phyloP scores from a whole-genome alignment of 2,113 vertebrate species.

The Mola mola region DNA sequence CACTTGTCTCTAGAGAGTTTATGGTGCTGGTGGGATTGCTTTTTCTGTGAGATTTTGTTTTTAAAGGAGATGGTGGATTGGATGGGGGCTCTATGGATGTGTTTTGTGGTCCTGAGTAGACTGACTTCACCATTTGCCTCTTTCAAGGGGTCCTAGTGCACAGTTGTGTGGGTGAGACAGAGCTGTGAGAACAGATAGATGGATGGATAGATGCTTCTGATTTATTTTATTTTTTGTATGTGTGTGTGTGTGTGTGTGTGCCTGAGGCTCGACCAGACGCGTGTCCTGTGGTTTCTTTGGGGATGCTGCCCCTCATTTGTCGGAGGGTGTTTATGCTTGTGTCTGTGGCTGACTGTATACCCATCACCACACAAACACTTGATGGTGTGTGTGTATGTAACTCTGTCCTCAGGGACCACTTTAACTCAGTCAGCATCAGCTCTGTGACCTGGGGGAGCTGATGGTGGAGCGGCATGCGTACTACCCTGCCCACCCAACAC shows the following conservation, averaged over 20 bases:
- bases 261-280: constrained; percentile 43
- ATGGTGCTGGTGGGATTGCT: constrained; percentile 60
- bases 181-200: constrained; percentile 48
- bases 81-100: constrained; percentile 22
- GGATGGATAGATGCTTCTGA: constrained; percentile 50
- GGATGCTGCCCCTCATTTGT: constrained; percentile 53
- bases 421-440: constrained; percentile 79
- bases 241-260: constrained; percentile 16
- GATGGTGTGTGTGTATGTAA: constrained; percentile 7
- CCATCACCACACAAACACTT: constrained; percentile 16
- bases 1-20: constrained; percentile 50
- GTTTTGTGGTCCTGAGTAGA: constrained; percentile 38
- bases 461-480: constrained; percentile 72
- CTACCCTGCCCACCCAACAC: constrained; percentile 81
- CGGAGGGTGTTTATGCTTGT: constrained; percentile 56
- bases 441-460: constrained; percentile 79
- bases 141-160: constrained; percentile 63
- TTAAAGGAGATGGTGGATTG: constrained; percentile 51
- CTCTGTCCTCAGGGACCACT: constrained; percentile 57
- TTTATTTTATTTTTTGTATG: constrained; percentile 63
- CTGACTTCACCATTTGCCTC: constrained; percentile 71
- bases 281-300: constrained; percentile 71
- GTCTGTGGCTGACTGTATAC: constrained; percentile 50
- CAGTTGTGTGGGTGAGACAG: constrained; percentile 58
- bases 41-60: constrained; percentile 64